Evolutionary conservation across 2,888 invertebrate species (phyloP).

Genomic region (Diarsia brunnea): DNA sequence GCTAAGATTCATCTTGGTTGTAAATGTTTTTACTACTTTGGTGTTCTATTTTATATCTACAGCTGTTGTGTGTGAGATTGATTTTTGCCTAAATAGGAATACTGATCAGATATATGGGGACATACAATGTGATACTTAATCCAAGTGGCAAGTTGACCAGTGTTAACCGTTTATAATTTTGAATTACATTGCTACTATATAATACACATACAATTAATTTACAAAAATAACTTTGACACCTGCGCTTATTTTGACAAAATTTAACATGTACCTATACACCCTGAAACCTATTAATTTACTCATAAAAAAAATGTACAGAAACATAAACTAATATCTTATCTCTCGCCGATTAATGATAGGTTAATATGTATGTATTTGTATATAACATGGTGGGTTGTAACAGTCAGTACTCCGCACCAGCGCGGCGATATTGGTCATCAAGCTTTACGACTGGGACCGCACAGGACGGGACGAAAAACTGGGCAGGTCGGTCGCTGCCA

Average conservation of each 20-base stretch:
- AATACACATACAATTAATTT: conserved; percentile 26
- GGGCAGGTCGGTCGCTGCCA: conserved; percentile 94
- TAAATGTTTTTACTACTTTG: conserved; percentile 67
- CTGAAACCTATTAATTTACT: conserved; percentile 33
- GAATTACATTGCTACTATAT: conserved; percentile 30
- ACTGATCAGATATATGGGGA: conserved; percentile 47
- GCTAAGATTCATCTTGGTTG: conserved; percentile 71
- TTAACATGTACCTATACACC: conserved; percentile 51
- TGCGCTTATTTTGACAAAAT: conserved; percentile 45
- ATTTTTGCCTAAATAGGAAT: conserved; percentile 55
- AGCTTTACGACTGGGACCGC: conserved; percentile 97
- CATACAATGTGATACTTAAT: conserved; percentile 43
- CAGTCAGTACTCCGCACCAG: conserved; percentile 86
- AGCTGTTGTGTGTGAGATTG: conserved; percentile 72
- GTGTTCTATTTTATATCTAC: conserved; percentile 70
- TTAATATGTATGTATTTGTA: conserved; percentile 72
- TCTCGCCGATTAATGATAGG: conserved; percentile 45
- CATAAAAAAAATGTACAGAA: conserved; percentile 59
- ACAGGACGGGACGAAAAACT: conserved; percentile 97
- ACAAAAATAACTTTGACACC: conserved; percentile 44
- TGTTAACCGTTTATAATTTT: conserved; percentile 35
- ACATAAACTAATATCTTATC: conserved; percentile 56
- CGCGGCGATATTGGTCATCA: conserved; percentile 86
- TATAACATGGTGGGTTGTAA: conserved; percentile 85
- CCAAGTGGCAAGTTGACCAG: conserved; percentile 61